Conservation (phyloP, 2,797 vertebrate species). For the Xenopus petersii region DNA sequence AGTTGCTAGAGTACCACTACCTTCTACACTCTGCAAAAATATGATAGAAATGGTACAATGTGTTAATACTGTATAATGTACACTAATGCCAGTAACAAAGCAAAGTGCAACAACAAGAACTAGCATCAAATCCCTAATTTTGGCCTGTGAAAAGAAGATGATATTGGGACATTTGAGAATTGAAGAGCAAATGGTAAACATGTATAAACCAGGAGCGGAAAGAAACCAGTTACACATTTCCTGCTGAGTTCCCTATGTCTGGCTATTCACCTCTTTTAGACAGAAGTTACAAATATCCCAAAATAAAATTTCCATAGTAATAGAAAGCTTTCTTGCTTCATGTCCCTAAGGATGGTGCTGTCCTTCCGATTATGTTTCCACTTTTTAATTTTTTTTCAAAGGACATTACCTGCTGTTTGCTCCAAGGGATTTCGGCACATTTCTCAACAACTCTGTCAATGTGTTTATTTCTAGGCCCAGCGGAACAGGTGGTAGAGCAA, state of each 20-base stretch:
- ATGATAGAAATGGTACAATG: too few relatives aligned
- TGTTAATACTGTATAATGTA: too few relatives aligned
- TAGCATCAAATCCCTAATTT: not conserved
- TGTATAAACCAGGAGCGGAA: not conserved
- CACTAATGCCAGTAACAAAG: not conserved
- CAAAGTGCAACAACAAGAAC: not conserved
- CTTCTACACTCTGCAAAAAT: too few relatives aligned
- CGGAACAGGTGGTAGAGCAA: not conserved
- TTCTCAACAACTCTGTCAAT: not conserved
- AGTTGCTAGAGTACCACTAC: too few relatives aligned
- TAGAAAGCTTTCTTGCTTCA: not conserved
- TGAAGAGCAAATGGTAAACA: not conserved
- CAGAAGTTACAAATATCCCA: not conserved
- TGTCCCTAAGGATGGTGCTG: not conserved
- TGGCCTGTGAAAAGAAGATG: not conserved
- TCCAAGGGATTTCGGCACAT: not conserved
- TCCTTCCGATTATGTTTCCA: not conserved
- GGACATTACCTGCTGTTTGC: not conserved
- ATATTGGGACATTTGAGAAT: not conserved
- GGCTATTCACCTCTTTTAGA: not conserved
- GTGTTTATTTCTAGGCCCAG: not conserved
- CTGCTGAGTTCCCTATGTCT: not conserved
- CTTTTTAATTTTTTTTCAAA: not conserved
- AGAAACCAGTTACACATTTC: too few relatives aligned
- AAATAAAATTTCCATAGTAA: not conserved